These are phyloP conservation scores for Drosophila nigrodunni DNA, from an alignment of 1,140 invertebrate species.

Conservation along the genomic window DNA sequence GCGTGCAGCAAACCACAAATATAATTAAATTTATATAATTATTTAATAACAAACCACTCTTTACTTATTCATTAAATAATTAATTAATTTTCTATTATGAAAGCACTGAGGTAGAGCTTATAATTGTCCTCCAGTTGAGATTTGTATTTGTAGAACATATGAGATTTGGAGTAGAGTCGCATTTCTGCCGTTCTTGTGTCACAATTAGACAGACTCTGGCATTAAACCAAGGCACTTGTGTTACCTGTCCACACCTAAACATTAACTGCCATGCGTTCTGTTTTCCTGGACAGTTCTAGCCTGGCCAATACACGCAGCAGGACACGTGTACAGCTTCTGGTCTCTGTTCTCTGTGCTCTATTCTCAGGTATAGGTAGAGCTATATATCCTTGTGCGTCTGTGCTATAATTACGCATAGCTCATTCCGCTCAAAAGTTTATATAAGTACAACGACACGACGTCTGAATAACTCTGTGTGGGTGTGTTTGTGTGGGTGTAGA, in stretches of 20 bases:
- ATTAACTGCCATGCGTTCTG: conserved; percentile 49
- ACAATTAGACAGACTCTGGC: conserved; percentile 45
- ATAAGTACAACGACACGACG: conserved; percentile 39
- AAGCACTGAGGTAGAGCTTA: not conserved
- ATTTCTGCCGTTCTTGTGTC: conserved; percentile 22
- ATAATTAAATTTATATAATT: not conserved
- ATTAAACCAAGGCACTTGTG: conserved; percentile 47
- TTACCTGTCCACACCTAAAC: conserved; percentile 60
- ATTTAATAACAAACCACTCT: not conserved
- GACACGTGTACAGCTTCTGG: conserved; percentile 52
- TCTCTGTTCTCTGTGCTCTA: not conserved
- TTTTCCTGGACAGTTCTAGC: not conserved
- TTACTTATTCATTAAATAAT: conserved; percentile 6
- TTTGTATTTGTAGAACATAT: not conserved
- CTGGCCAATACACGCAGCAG: conserved; percentile 12
- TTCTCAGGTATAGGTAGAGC: not conserved
- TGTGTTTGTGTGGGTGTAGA: not conserved
- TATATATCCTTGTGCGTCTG: conserved; percentile 31
- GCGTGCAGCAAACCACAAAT: not conserved
- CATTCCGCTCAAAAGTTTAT: conserved; percentile 60
- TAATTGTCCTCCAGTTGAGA: not conserved
- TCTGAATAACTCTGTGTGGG: not conserved
- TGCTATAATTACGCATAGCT: conserved; percentile 73
- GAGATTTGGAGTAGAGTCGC: conserved; percentile 4
- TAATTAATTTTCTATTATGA: not conserved